Conservation (phyloP, 2,888 invertebrate genomes). For the Digitonthophagus gazella region DNA sequence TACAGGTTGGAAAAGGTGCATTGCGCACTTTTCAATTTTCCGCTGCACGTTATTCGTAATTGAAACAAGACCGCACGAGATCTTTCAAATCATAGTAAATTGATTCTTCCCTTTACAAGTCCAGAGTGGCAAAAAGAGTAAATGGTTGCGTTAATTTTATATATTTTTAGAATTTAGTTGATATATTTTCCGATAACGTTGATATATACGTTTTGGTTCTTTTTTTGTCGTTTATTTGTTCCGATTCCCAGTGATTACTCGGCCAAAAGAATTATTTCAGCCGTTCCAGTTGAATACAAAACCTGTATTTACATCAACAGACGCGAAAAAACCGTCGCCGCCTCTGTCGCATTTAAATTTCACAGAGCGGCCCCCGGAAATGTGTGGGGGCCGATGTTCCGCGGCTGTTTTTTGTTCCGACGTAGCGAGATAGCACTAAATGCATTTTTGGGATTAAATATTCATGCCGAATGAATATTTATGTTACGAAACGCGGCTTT, state of each 20-base stretch:
- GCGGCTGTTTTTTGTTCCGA: not conserved
- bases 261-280: not conserved
- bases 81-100: not conserved
- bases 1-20: not conserved
- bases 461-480: not conserved
- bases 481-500: no score
- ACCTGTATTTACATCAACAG: not conserved
- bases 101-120: no score
- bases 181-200: no score
- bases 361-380: not conserved
- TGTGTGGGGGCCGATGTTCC: not conserved
- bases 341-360: not conserved
- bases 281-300: not conserved
- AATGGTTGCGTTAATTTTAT: no score
- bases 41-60: not conserved
- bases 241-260: not conserved
- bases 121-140: no score
- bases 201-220: not conserved
- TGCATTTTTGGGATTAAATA: not conserved
- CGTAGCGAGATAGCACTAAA: not conserved
- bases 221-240: not conserved
- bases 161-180: no score
- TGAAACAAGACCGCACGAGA: not conserved
- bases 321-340: not conserved
- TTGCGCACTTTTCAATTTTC: not conserved